Percentiles rank a stretch among this genome's conserved stretches.
phyloP scores from a whole-genome alignment of 2,888 invertebrate genomes.

The Coenonympha arcania region DNA sequence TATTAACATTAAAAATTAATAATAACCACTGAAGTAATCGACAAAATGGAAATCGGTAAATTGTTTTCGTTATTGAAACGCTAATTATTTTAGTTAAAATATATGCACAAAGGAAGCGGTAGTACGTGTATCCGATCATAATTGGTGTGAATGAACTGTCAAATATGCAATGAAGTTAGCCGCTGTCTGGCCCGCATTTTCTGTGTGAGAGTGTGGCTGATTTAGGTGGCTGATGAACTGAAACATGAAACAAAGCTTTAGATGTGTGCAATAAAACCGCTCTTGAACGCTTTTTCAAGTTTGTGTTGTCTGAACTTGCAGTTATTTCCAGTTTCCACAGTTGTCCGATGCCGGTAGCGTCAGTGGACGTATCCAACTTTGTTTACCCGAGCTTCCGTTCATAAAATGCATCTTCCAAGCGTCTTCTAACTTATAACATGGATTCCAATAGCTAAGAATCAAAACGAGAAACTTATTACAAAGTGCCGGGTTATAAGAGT shows the following conservation, averaged over 20 bases:
- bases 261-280: slow-evolving; percentile 49
- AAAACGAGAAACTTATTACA: slow-evolving; percentile 7
- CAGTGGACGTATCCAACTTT: slow-evolving; percentile 38
- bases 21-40: too few species aligned
- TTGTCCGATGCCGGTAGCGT: slow-evolving; percentile 32
- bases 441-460: slow-evolving; percentile 26
- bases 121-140: slow-evolving; percentile 38
- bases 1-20: too few species aligned
- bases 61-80: too few species aligned
- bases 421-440: slow-evolving; percentile 42
- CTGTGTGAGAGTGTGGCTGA: slow-evolving; percentile 37
- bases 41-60: too few species aligned
- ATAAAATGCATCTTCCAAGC: slow-evolving; percentile 39
- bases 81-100: too few species aligned
- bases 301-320: slow-evolving; percentile 27
- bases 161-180: slow-evolving; percentile 63
- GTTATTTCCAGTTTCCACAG: slow-evolving; percentile 27
- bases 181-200: slow-evolving; percentile 45
- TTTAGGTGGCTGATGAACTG: too few species aligned
- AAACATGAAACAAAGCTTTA: slow-evolving; percentile 31
- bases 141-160: slow-evolving; percentile 64
- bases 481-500: slow-evolving; percentile 32
- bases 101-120: too few species aligned
- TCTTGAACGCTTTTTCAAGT: slow-evolving; percentile 41
- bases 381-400: slow-evolving; percentile 34